phyloP scores from a whole-genome alignment of 64 coral and sea anemone genomes.

The Platygyra sinensis region DNA sequence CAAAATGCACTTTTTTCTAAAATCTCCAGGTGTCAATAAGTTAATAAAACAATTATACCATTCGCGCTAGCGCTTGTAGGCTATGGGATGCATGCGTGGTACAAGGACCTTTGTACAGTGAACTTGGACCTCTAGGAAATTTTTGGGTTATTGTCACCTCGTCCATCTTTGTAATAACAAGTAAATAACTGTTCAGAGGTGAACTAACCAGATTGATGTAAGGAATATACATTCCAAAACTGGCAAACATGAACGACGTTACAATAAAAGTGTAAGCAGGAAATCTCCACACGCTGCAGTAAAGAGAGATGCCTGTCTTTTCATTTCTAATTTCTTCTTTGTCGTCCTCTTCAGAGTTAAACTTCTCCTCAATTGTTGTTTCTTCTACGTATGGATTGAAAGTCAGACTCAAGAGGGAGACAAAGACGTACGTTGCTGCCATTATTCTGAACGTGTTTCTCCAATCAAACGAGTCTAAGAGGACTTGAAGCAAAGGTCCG shows the following conservation, averaged over 20 bases:
- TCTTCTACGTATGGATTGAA: constrained; percentile 50
- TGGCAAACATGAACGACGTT: background rate
- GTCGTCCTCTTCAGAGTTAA: background rate
- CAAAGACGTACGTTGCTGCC: background rate
- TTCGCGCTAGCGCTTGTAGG: too few relatives aligned
- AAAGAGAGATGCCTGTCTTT: constrained; percentile 3
- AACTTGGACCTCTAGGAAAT: too few relatives aligned
- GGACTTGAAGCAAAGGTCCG: constrained; percentile 25
- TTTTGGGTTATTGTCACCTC: background rate
- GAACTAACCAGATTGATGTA: constrained; percentile 46
- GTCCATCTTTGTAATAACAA: background rate
- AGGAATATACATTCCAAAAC: constrained; percentile 50
- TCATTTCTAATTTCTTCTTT: background rate
- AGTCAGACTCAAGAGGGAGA: constrained; percentile 4
- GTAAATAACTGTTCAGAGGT: background rate
- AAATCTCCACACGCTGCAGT: constrained; percentile 44
- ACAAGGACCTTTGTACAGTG: too few relatives aligned
- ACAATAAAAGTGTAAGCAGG: background rate
- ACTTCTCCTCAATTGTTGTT: background rate
- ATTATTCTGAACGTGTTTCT: constrained; percentile 12
- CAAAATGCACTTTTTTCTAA: too few relatives aligned
- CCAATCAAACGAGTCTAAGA: constrained; percentile 53
- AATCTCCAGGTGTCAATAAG: too few relatives aligned
- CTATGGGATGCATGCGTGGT: too few relatives aligned
- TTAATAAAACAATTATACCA: too few relatives aligned